Percentiles rank a stretch among this genome's conserved stretches.
These are phyloP conservation scores for Oreochromis niloticus DNA, from an alignment of 2,113 vertebrate species.

Conservation along the genomic window DNA sequence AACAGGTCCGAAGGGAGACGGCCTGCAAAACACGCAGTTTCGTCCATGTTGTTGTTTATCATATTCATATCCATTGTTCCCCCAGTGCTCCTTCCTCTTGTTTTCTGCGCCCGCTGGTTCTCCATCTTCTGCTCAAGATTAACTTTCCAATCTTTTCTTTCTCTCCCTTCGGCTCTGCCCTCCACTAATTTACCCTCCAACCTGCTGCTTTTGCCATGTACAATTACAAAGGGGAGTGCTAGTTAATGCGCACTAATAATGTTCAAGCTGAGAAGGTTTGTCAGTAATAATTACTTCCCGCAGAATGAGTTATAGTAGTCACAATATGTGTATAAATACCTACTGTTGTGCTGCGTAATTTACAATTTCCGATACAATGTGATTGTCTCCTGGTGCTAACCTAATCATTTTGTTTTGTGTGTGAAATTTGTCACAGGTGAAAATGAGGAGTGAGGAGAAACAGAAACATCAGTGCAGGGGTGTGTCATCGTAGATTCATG, in stretches of 20 bases:
- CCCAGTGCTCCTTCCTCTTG: slow-evolving; percentile 4
- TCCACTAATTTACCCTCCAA: slow-evolving; percentile 77
- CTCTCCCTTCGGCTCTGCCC: slow-evolving; percentile 56
- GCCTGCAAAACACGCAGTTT: slow-evolving; percentile 48
- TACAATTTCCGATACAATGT: slow-evolving; percentile 47
- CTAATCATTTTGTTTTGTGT: slow-evolving; percentile 46
- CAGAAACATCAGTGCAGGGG: not conserved
- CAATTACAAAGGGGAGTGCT: slow-evolving; percentile 84
- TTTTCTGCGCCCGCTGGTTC: slow-evolving; percentile 11
- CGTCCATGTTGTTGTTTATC: slow-evolving; percentile 58
- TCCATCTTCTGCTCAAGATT: slow-evolving; percentile 47
- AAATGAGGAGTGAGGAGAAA: slow-evolving; percentile 1
- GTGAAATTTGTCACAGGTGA: slow-evolving; percentile 44
- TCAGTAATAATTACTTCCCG: slow-evolving; percentile 84
- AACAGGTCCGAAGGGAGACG: slow-evolving; percentile 54
- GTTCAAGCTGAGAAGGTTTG: slow-evolving; percentile 82
- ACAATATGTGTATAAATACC: slow-evolving; percentile 62
- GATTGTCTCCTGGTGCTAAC: slow-evolving; percentile 32
- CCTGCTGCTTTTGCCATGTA: slow-evolving; percentile 74
- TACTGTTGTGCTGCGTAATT: slow-evolving; percentile 57
- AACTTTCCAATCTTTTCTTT: slow-evolving; percentile 44
- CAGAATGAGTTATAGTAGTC: slow-evolving; percentile 76
- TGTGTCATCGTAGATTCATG: not conserved
- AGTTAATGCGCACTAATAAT: slow-evolving; percentile 83
- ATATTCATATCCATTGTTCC: slow-evolving; percentile 43